Conservation (phyloP, 2,797 vertebrate genomes). For the Meda fulgida region DNA sequence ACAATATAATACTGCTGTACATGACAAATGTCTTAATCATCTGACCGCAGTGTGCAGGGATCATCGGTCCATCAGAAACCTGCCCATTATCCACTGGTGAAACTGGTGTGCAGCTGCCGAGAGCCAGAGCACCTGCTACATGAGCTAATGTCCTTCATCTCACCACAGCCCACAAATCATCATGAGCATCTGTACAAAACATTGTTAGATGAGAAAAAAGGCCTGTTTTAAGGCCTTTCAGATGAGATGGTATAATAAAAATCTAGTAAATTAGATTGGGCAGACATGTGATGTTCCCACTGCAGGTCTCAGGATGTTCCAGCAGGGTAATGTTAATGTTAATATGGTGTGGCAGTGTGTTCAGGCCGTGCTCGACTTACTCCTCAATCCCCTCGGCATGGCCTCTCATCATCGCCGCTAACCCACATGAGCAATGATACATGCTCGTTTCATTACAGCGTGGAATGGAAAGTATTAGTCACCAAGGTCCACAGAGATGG, state of each 20-base stretch:
- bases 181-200: conserved; percentile 26
- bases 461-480: conserved; percentile 24
- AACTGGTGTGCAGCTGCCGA: conserved; percentile 1
- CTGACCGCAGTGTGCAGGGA: neutral
- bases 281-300: conserved; percentile 19
- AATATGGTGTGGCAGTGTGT: conserved; percentile 51
- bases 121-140: conserved; percentile 38
- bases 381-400: conserved; percentile 50
- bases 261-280: conserved; percentile 14
- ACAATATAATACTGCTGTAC: neutral
- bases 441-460: conserved; percentile 46
- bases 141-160: conserved; percentile 41
- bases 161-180: conserved; percentile 19
- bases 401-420: conserved; percentile 30
- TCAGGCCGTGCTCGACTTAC: neutral
- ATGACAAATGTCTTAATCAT: neutral
- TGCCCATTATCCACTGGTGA: neutral
- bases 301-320: conserved; percentile 51
- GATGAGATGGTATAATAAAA: conserved; percentile 13
- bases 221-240: neutral
- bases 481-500: conserved; percentile 17
- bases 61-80: neutral
- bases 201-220: conserved; percentile 3
- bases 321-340: conserved; percentile 53
- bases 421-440: conserved; percentile 35